These are phyloP conservation scores for Brachionus angularis DNA, from an alignment of 1,140 invertebrate species.

Conservation along the genomic window DNA sequence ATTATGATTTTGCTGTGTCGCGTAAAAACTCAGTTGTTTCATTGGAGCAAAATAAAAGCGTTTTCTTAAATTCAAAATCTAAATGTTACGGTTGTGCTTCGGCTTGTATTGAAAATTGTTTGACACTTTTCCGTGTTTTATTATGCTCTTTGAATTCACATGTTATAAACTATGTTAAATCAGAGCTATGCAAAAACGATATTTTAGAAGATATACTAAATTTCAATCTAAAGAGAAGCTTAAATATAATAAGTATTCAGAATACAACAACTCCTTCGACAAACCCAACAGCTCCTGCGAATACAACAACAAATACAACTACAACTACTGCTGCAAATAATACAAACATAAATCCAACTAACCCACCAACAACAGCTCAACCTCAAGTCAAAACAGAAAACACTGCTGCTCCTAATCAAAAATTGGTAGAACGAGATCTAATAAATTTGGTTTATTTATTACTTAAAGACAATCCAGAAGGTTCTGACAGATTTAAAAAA, in stretches of 20 bases:
- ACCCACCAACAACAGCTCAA: background rate
- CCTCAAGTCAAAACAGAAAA: too few species aligned
- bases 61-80: conserved; percentile 49
- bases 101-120: conserved; percentile 80
- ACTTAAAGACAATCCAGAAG: background rate
- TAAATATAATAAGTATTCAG: background rate
- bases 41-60: conserved; percentile 43
- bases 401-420: background rate
- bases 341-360: background rate
- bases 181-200: background rate
- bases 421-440: conserved; percentile 14
- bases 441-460: conserved; percentile 6
- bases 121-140: conserved; percentile 83
- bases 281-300: background rate
- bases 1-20: conserved; percentile 50
- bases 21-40: conserved; percentile 45
- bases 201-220: conserved; percentile 3
- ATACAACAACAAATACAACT: background rate
- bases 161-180: background rate
- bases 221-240: conserved; percentile 20
- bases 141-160: conserved; percentile 49
- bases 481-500: conserved; percentile 17
- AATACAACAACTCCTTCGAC: background rate
- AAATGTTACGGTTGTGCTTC: conserved; percentile 62
- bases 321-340: background rate